Evolutionary conservation across 2,797 vertebrate genomes (phyloP).

Genomic region (Brachymystax lenok): DNA sequence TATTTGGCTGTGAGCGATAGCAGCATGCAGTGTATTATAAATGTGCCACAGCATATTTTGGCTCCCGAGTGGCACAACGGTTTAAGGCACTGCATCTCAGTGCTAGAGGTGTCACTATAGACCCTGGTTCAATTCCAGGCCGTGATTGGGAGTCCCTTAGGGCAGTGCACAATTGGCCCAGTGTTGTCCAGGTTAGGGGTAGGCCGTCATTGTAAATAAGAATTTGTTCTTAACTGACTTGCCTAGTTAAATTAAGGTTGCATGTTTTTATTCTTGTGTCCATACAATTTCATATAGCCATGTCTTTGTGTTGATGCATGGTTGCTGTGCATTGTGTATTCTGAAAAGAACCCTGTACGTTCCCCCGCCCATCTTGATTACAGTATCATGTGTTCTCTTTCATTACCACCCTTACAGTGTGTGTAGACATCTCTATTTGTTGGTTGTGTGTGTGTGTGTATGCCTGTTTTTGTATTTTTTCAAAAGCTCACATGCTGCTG

Average conservation of each 20-base stretch:
- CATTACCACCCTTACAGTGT: neutral
- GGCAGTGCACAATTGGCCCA: no score
- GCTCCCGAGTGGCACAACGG: no score
- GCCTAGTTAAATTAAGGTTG: no score
- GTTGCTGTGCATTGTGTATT: neutral
- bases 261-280: neutral
- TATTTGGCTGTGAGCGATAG: neutral
- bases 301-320: neutral
- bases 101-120: no score
- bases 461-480: constrained; percentile 22
- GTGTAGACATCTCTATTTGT: neutral
- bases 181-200: no score
- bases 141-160: no score
- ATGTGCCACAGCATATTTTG: no score
- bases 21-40: neutral
- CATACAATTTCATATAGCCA: neutral
- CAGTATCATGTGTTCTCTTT: neutral
- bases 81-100: no score
- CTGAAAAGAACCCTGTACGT: neutral
- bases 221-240: no score
- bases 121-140: no score
- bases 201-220: no score
- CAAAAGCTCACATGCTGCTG: neutral
- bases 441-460: constrained; percentile 1
- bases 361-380: neutral